Conservation (phyloP, 1,140 invertebrate genomes). For the Bombus difficillimus region DNA sequence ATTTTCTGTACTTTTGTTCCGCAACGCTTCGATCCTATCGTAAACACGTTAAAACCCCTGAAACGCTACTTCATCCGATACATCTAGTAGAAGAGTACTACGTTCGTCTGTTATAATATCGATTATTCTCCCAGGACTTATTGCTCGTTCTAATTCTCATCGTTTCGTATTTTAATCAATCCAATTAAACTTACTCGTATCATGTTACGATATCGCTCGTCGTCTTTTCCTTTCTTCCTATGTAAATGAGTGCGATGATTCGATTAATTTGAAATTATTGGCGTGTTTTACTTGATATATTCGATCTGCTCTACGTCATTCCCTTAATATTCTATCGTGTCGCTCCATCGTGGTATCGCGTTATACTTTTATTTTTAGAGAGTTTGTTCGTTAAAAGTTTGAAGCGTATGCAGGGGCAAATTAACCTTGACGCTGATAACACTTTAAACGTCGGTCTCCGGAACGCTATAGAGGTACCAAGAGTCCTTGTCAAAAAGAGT, state of each 20-base stretch:
- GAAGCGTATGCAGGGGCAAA: no score
- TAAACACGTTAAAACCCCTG: not conserved
- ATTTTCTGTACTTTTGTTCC: not conserved
- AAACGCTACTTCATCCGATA: conserved; percentile 3
- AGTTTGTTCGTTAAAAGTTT: no score
- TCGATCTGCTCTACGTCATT: not conserved
- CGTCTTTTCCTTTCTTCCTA: not conserved
- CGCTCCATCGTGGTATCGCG: not conserved
- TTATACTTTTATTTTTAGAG: not conserved
- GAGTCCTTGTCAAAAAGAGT: no score
- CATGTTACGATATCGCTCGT: no score
- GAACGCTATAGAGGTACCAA: no score
- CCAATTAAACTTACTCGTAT: not conserved
- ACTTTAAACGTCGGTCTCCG: no score
- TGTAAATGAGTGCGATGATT: not conserved
- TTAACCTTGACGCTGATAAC: no score
- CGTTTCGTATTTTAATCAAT: not conserved
- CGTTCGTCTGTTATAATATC: conserved; percentile 9
- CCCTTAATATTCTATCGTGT: not conserved
- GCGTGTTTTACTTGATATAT: not conserved
- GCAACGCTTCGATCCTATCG: no score
- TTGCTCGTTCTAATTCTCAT: conserved; percentile 25
- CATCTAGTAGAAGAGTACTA: not conserved
- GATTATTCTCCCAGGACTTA: conserved; percentile 25
- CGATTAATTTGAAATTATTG: not conserved